Base-by-base conservation (phyloP, 2,888 invertebrate species). In the Hyposoter didymator region DNA sequence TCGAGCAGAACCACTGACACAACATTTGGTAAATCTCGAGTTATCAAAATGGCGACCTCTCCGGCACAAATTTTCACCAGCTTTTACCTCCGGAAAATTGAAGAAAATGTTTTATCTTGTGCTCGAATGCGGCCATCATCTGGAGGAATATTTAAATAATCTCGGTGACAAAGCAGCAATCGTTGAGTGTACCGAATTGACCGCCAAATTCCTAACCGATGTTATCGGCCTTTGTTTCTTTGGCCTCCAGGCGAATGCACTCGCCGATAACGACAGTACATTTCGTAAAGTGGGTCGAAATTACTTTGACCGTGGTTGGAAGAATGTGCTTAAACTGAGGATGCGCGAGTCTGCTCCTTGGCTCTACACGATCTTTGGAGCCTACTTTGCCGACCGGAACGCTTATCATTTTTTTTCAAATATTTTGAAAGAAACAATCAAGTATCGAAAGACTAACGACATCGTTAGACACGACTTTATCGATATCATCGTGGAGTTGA, bases 381-480 rank as follows among this genome's bases (percentile, higher is more conserved):
- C 78, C 0, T n/a, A 88, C 0, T 6, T 89, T 3, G 17, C 45
- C 4, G 85, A 89, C 5, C 14, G 66, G 14, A 74, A 88, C 0
- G 90, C 94, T 0, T 92, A 91, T 0, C 88, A 94, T 5, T 96
- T 95, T 88, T 95, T 96, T 78, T 91, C 93, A 66, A 91, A 91
- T 0, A 93, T 94, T 0, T 95, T 95, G 0, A 93, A 91, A 5
- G 94, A 95, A 1, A 95, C 95, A 1, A 93, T 95, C 0, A 92
- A 94, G 3, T 94, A 94, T 82, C 92, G 95, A n/a, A 94, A 94
- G 88, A 91, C 91, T 35, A 94, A 95, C 87, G 92, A 94, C 5
- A 88, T 95, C 0, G 91, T 90, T 0, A 91, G 95, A 49, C 95
- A 95, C 78, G 96, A 95, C 91, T 95, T 96, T 87, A 91, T 96